Conservation (phyloP, 2,888 invertebrate genomes). For the Lamellibrachia satsuma region DNA sequence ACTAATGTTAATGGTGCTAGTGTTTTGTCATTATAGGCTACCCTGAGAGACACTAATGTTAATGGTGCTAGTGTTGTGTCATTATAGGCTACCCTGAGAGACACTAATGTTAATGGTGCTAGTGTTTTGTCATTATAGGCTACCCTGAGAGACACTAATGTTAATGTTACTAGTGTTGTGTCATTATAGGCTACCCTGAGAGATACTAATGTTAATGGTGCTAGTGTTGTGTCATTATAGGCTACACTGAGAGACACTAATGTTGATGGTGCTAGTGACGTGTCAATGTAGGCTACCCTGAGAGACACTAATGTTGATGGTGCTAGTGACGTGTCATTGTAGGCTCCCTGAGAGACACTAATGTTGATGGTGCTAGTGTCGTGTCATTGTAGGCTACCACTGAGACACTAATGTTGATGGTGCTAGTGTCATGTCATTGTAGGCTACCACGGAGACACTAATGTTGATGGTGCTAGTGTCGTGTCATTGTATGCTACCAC, state of each 20-base stretch:
- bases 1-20: too few relatives aligned
- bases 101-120: too few relatives aligned
- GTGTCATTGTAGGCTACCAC: not conserved
- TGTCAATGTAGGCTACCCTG: conserved; percentile 76
- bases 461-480: not conserved
- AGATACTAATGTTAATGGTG: conserved; percentile 99
- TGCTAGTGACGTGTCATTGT: conserved; percentile 81
- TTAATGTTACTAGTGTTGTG: not conserved
- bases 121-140: not conserved
- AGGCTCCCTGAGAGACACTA: not conserved
- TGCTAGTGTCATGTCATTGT: not conserved
- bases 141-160: not conserved
- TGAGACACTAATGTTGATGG: not conserved
- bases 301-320: conserved; percentile 99
- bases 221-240: conserved; percentile 78
- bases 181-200: conserved; percentile 79
- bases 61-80: too few relatives aligned
- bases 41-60: too few relatives aligned
- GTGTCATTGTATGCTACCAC: conserved; percentile 76
- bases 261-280: not conserved
- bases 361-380: not conserved
- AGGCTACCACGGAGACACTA: not conserved
- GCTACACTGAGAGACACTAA: not conserved
- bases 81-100: too few relatives aligned
- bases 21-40: too few relatives aligned